Conservation (phyloP, 1,140 invertebrate species). For the Aradophagus sp. region DNA sequence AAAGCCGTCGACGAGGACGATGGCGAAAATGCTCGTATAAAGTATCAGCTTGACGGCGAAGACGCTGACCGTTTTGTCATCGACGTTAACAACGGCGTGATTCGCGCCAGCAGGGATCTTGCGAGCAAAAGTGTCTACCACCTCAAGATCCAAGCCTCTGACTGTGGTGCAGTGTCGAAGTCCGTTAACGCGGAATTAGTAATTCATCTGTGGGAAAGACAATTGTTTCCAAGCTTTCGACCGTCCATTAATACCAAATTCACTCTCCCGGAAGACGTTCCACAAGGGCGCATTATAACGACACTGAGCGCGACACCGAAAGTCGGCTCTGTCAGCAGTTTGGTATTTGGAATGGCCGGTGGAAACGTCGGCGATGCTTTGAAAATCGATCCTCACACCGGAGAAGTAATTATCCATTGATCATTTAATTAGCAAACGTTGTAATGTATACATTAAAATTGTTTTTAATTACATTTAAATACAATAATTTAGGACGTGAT, state of each 20-base stretch:
- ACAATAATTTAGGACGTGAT: no score
- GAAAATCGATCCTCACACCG: slow-evolving; percentile 84
- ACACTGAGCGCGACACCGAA: slow-evolving; percentile 85
- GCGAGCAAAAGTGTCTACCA: slow-evolving; percentile 78
- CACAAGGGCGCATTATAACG: slow-evolving; percentile 83
- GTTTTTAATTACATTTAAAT: no score
- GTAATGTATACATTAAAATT: no score
- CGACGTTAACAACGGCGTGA: slow-evolving; percentile 86
- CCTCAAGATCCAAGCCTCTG: slow-evolving; percentile 83
- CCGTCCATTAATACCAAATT: slow-evolving; percentile 82
- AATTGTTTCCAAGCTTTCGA: slow-evolving; percentile 84
- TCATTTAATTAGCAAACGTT: no score
- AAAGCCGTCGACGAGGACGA: slow-evolving; percentile 87
- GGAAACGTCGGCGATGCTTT: slow-evolving; percentile 92
- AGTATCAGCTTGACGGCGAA: slow-evolving; percentile 85
- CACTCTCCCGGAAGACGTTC: slow-evolving; percentile 85
- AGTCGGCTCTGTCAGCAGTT: slow-evolving; percentile 78
- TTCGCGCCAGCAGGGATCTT: slow-evolving; percentile 81
- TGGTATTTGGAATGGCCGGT: slow-evolving; percentile 90
- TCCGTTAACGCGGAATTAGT: slow-evolving; percentile 81
- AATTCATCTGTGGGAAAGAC: slow-evolving; percentile 81
- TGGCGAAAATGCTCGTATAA: slow-evolving; percentile 85
- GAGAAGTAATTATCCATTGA: slow-evolving; percentile 82
- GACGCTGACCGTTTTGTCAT: slow-evolving; percentile 86
- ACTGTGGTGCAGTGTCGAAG: slow-evolving; percentile 79